Conservation (phyloP, 2,888 invertebrate genomes). For the Zygothrica quintamaculata region DNA sequence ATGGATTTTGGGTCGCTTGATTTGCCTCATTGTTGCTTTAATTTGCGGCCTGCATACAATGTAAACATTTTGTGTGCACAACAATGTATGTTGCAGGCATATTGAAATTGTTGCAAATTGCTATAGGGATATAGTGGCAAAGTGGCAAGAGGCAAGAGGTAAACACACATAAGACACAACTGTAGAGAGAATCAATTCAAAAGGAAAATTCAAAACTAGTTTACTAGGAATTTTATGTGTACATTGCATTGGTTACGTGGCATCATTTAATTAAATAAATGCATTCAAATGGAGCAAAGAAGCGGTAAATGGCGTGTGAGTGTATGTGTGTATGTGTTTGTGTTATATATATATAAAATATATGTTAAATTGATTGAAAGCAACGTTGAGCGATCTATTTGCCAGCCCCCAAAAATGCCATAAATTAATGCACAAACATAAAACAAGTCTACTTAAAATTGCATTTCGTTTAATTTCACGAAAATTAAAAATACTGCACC, state of each 20-base stretch:
- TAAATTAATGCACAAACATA: conserved; percentile 56
- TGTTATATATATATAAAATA: conserved; percentile 46
- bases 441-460: conserved; percentile 62
- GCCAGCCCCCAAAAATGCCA: conserved; percentile 36
- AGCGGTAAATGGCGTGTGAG: not conserved
- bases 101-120: conserved; percentile 41
- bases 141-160: conserved; percentile 13
- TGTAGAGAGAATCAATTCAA: conserved; percentile 4
- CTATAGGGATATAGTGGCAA: too few relatives aligned
- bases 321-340: conserved; percentile 1
- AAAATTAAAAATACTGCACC: conserved; percentile 46
- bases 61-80: conserved; percentile 35
- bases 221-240: conserved; percentile 67
- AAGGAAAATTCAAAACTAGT: conserved; percentile 62
- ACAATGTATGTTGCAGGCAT: conserved; percentile 43
- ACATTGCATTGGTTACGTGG: conserved; percentile 57
- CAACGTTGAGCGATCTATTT: conserved; percentile 40
- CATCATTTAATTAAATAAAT: conserved; percentile 72
- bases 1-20: conserved; percentile 47
- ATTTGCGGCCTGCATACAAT: conserved; percentile 43
- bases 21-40: conserved; percentile 52
- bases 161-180: conserved; percentile 4
- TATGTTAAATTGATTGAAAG: conserved; percentile 74
- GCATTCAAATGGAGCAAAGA: conserved; percentile 2
- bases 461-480: conserved; percentile 70